Evolutionary conservation across 35 echinoderm and acorn worm species (phyloP).

Genomic region (Patiria miniata): DNA sequence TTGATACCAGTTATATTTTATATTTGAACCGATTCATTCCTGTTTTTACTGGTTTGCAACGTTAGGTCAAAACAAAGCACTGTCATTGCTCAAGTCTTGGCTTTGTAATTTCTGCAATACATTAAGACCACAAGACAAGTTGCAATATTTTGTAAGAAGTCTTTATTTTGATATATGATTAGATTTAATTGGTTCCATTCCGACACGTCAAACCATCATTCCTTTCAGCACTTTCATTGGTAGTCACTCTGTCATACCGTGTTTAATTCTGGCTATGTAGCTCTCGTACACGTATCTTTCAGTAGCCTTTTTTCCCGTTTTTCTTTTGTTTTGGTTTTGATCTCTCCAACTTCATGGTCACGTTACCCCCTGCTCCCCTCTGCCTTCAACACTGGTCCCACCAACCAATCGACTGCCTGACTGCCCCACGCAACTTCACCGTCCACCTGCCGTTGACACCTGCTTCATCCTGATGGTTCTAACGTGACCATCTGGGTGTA

Average conservation of each 20-base stretch:
- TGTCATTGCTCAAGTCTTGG: too few species aligned
- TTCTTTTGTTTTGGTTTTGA: conserved; percentile 13
- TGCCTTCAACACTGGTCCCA: neutral
- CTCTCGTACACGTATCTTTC: neutral
- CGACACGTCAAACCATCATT: neutral
- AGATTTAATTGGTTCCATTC: neutral
- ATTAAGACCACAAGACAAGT: too few species aligned
- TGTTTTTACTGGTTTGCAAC: too few species aligned
- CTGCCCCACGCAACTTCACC: neutral
- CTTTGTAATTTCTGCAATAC: too few species aligned
- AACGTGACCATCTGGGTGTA: neutral
- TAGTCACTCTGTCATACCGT: conserved; percentile 19
- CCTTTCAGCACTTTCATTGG: conserved; percentile 32
- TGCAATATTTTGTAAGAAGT: too few species aligned
- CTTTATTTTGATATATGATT: too few species aligned
- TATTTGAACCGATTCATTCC: too few species aligned
- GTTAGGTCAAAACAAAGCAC: too few species aligned
- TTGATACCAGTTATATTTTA: too few species aligned
- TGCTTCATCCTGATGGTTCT: neutral
- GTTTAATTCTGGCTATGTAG: neutral
- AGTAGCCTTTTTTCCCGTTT: conserved; percentile 10
- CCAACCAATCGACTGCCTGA: too few species aligned
- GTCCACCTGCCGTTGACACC: neutral
- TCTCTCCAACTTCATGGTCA: conserved; percentile 33
- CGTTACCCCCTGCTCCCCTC: neutral